Evolutionary conservation across 2,797 vertebrate genomes (phyloP).

Genomic region (Prionace glauca): DNA sequence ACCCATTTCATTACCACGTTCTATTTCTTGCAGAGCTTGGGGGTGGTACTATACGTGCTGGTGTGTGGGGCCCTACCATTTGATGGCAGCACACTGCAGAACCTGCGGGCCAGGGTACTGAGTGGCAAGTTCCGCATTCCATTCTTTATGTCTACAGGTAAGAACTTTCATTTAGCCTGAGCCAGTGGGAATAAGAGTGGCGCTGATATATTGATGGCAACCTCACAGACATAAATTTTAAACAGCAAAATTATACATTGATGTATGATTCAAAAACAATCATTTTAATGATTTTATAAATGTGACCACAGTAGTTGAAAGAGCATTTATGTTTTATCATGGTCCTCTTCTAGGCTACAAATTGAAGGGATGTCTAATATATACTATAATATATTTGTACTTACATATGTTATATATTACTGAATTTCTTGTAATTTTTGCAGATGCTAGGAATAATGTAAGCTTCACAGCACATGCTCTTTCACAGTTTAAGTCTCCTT

Average conservation of each 20-base stretch:
- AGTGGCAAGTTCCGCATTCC: slow-evolving; percentile 97
- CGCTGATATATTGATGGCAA: background rate
- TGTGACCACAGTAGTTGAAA: background rate
- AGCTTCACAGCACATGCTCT: background rate
- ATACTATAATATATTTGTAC: background rate
- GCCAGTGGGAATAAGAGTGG: background rate
- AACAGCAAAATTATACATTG: background rate
- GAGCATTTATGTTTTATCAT: background rate
- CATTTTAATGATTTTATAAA: background rate
- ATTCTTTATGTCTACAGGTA: slow-evolving; percentile 97
- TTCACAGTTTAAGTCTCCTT: background rate
- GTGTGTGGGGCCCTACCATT: slow-evolving; percentile 94
- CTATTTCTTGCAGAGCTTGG: slow-evolving; percentile 69
- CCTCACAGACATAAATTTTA: background rate
- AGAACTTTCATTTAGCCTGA: slow-evolving; percentile 40
- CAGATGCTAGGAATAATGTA: background rate
- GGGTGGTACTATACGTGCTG: slow-evolving; percentile 91
- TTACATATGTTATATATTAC: background rate
- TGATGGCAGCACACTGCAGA: slow-evolving; percentile 95
- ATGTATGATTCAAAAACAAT: background rate
- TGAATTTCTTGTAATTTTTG: background rate
- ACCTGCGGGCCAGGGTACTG: slow-evolving; percentile 86
- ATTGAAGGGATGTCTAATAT: background rate
- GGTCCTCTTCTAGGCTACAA: background rate
- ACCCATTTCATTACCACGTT: background rate